Percentiles rank a stretch among this genome's conserved stretches.
These are phyloP conservation scores for Sphinx pinastri DNA, from an alignment of 2,888 invertebrate species.

Conservation along the genomic window DNA sequence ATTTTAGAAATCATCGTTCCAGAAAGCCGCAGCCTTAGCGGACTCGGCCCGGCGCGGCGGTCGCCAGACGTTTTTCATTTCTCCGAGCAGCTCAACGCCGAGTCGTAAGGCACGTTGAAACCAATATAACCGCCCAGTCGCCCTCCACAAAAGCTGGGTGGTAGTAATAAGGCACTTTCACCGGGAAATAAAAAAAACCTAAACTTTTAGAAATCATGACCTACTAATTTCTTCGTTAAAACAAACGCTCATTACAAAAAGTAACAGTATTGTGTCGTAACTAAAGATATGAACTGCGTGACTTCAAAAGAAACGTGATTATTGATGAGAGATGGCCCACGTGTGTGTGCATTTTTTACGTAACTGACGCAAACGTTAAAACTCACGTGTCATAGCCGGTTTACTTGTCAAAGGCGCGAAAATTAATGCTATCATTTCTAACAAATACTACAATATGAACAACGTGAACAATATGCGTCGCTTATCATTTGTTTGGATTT, in stretches of 20 bases:
- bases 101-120: too few species aligned
- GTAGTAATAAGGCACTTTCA: too few species aligned
- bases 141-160: too few species aligned
- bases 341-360: slow-evolving; percentile 17
- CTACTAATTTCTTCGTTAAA: not conserved
- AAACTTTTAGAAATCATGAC: slow-evolving; percentile 4
- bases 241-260: not conserved
- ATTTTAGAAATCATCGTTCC: too few species aligned
- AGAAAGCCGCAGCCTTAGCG: too few species aligned
- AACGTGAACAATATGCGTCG: not conserved
- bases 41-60: too few species aligned
- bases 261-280: not conserved
- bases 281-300: slow-evolving; percentile 3
- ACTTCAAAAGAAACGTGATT: slow-evolving; percentile 8
- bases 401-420: slow-evolving; percentile 13
- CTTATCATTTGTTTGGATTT: too few species aligned
- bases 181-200: not conserved
- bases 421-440: not conserved
- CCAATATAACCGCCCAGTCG: too few species aligned
- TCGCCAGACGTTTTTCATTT: too few species aligned
- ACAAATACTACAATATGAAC: not conserved
- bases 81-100: too few species aligned
- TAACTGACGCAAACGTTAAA: slow-evolving; percentile 10
- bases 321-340: not conserved
- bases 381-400: slow-evolving; percentile 4